Evolutionary conservation across 1,140 invertebrate species (phyloP), one percentile per base, ranked within the genome.

Genomic region (Ctenoplectra terminalis): DNA sequence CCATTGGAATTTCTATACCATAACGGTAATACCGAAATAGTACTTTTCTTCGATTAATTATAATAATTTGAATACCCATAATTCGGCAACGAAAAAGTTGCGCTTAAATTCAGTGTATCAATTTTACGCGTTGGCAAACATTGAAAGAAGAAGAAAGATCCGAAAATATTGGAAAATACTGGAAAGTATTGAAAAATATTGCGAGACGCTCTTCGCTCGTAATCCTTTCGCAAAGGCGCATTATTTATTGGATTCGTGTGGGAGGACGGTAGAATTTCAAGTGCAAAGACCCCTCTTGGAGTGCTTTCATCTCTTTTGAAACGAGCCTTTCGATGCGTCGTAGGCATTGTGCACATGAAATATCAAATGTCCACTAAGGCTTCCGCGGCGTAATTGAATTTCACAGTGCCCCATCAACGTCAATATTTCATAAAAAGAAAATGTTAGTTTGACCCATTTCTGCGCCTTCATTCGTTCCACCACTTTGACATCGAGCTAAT

Each of bases 351-450:
- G 34, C 56, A 31, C 56, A 46, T 40, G 56, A 61, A 73, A 72
- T 80, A 73, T 72, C 69, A 73, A 80, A 80, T 72, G 46, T 63
- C 56, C 37, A 31, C 34, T 63, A 80, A 61, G 56, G 58, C 46
- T 72, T 80, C 69, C 58, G 56, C 26, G 2, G 17, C 46, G 58
- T 72, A 80, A 80, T 80, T 80, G 69, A 80, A 72, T 80, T 73
- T 80, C 69, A 54, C 58, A 72, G 46, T 43, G 46, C 3, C 69
- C 58, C 58, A 80, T 63, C 58, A 72, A 80, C 58, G 77, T 73
- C 77, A 63, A 80, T 73, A 63, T 80, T 80, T 80, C 77, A 80
- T 80, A 80, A 79, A 72, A 79, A 61, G 77, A 80, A 64, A 80
- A 80, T 63, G 56, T 63, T 80, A 52, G 69, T 80, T 13, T 43